These are phyloP conservation scores for Acipenser oxyrinchus DNA, from an alignment of 2,797 vertebrate species.

Conservation along the genomic window DNA sequence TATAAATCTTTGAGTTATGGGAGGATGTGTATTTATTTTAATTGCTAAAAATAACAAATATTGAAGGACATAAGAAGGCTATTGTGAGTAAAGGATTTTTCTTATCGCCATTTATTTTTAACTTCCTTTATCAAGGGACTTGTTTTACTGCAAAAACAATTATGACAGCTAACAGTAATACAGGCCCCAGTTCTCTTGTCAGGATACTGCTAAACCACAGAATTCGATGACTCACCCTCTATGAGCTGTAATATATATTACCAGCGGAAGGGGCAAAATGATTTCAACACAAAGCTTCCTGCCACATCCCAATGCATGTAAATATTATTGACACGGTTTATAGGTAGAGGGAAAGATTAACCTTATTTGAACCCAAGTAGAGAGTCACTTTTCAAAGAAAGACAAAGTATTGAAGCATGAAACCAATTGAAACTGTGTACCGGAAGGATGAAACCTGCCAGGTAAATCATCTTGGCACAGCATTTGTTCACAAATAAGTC, in stretches of 20 bases:
- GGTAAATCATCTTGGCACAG: too few species aligned
- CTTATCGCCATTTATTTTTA: neutral
- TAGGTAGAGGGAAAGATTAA: neutral
- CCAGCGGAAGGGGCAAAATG: neutral
- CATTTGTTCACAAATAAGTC: too few species aligned
- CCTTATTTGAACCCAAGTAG: neutral
- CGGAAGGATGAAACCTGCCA: too few species aligned
- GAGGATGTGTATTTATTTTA: too few species aligned
- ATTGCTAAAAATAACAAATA: too few species aligned
- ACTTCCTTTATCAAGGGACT: neutral
- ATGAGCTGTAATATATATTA: neutral
- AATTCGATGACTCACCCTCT: slow-evolving; percentile 21
- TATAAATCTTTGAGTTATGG: too few species aligned
- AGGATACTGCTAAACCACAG: slow-evolving; percentile 12
- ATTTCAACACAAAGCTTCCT: slow-evolving; percentile 12
- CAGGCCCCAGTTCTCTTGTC: neutral
- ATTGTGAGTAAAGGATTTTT: too few species aligned
- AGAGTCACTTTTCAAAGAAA: too few species aligned
- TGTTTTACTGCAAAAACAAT: neutral
- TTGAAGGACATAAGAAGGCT: too few species aligned
- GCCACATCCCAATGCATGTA: neutral
- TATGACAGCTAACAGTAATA: neutral
- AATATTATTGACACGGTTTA: slow-evolving; percentile 7
- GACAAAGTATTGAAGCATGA: too few species aligned
- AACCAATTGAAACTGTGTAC: too few species aligned